Evolutionary conservation across 2,113 vertebrate species (phyloP), one percentile per base, ranked within the genome.

Genomic region (Miniopterus natalensis): DNA sequence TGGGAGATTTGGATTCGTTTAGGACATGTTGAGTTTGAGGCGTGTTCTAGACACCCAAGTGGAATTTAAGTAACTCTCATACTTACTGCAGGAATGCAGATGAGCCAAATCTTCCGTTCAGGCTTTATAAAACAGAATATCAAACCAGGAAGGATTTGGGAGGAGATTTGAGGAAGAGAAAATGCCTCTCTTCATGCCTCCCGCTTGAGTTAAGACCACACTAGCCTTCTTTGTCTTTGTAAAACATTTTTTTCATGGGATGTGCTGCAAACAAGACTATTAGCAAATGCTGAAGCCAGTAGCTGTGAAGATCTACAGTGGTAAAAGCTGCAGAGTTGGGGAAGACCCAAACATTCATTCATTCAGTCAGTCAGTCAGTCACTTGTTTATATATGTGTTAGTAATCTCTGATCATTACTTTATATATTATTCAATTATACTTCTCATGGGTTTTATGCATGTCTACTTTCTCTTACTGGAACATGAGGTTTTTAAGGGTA

Each of bases 311-410:
- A 70, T 2, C 6, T 6, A 8, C 0, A 5, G 29, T 0, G 12
- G 1, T 8, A 3, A 66, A 2, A 15, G 29, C 5, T 9, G 4
- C 8, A 29, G 29, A 15, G 5, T 1, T 2, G 4, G 8, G 23
- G 40, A 23, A 40, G 27, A 17, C 36, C 47, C 31, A 12, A 12
- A 20, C 9, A 12, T 12, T 6, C 47, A 27, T 7, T 25, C 36
- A 42, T 4, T 84, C 31, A 8, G 1, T 15, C 12, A 13, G 27
- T 61, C 21, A 25, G 27, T 61, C 21, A 25, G 12, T 23, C 21
- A 20, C 11, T 40, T 88, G 15, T 12, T 10, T 49, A 9, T 14
- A 23, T 5, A 5, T 8, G 36, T 20, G 9, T 18, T 25, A 8
- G 6, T 11, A 1, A 31, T 29, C 25, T 49, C 61, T 17, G 7